These are phyloP conservation scores for Leuctra nigra DNA, from an alignment of 2,888 invertebrate species.

Conservation along the genomic window DNA sequence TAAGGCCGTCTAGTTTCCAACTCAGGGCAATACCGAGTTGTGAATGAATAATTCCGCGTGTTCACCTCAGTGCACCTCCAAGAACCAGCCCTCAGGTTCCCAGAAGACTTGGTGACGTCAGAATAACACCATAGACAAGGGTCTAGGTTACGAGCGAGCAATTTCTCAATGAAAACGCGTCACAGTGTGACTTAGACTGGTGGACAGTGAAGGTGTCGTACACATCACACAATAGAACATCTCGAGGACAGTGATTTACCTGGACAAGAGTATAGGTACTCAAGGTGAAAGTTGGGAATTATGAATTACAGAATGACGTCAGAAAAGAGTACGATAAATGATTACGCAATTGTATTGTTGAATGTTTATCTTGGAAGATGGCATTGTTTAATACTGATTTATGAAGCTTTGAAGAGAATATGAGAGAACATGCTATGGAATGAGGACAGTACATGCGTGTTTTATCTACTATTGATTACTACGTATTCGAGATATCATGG, in stretches of 20 bases:
- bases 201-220: neutral
- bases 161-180: slow-evolving; percentile 4
- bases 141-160: slow-evolving; percentile 7
- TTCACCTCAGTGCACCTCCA: neutral
- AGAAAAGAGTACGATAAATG: no score
- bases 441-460: no score
- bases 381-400: no score
- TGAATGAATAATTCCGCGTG: neutral
- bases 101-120: neutral
- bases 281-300: neutral
- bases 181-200: neutral
- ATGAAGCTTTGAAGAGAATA: no score
- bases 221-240: neutral
- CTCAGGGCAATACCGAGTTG: no score
- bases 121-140: neutral
- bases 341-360: no score
- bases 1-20: no score
- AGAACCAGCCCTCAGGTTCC: neutral
- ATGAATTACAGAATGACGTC: neutral
- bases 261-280: neutral
- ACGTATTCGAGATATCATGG: no score
- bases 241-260: neutral
- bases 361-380: no score
- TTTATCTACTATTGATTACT: no score
- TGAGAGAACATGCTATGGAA: no score